Percentiles rank a stretch among this genome's conserved stretches.
Conservation (phyloP, 2,113 vertebrate genomes). For the Aepyceros melampus region DNA sequence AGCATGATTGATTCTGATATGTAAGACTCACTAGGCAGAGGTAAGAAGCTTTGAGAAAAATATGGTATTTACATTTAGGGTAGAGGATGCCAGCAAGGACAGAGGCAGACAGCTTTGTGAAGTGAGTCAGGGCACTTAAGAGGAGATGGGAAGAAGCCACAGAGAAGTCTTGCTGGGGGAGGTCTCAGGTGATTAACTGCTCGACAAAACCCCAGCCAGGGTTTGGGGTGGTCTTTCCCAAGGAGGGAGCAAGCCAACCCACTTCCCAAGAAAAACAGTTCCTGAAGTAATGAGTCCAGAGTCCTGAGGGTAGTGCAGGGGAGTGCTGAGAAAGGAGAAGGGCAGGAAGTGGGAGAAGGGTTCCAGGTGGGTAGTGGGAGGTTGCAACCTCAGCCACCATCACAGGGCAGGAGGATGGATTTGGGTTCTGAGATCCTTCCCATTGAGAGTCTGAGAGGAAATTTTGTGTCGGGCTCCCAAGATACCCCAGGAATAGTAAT, state of each 20-base stretch:
- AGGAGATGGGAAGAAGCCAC: background rate
- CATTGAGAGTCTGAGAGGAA: background rate
- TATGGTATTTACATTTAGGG: background rate
- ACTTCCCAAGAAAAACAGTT: background rate
- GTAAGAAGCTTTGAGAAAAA: background rate
- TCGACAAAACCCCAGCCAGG: slow-evolving; percentile 14
- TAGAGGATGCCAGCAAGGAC: background rate
- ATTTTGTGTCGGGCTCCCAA: background rate
- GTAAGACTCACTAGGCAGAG: background rate
- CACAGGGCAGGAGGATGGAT: background rate
- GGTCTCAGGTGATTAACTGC: background rate
- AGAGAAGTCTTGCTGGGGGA: background rate
- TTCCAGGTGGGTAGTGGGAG: accelerated
- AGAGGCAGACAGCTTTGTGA: background rate
- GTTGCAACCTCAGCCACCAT: background rate
- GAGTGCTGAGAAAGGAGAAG: background rate
- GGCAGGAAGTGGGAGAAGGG: no score
- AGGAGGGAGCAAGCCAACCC: background rate
- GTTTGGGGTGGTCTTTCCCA: background rate
- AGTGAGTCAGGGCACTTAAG: background rate
- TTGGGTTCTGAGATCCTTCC: background rate
- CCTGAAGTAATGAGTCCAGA: background rate
- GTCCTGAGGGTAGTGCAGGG: background rate
- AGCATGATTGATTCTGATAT: background rate
- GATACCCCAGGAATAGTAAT: background rate